These are phyloP conservation scores for Gopherus flavomarginatus DNA, from an alignment of 2,113 vertebrate genomes.

Conservation along the genomic window DNA sequence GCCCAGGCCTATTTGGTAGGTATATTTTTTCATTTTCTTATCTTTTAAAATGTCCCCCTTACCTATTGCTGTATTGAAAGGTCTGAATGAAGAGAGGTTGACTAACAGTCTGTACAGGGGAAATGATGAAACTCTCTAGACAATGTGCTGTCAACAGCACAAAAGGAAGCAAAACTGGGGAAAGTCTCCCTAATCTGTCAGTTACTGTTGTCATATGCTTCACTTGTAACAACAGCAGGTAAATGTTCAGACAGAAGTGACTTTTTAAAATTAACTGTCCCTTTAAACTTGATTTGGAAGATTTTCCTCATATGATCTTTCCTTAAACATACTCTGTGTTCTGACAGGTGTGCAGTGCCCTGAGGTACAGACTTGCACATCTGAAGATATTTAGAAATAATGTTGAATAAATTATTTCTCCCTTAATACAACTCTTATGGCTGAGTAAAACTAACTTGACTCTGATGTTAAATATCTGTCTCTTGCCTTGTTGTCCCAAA, in stretches of 20 bases:
- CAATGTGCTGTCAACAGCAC: background rate
- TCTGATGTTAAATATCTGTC: background rate
- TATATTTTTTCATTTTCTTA: background rate
- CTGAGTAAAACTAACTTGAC: background rate
- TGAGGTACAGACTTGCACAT: background rate
- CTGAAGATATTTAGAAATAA: background rate
- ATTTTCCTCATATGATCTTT: fast-evolving
- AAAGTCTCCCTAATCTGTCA: background rate
- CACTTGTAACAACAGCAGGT: background rate
- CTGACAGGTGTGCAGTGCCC: constrained; percentile 15
- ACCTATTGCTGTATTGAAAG: background rate
- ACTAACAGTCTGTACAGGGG: background rate
- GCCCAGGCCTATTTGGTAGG: background rate
- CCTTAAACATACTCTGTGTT: background rate
- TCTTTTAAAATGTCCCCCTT: background rate
- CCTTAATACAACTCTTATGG: constrained; percentile 17
- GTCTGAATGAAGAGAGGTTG: background rate
- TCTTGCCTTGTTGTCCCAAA: constrained; percentile 8
- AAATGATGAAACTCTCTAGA: background rate
- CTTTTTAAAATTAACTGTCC: background rate
- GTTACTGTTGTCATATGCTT: background rate
- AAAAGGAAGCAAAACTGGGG: background rate
- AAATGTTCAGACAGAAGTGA: background rate
- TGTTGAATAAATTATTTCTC: background rate
- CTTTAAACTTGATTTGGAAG: background rate